Conservation (phyloP, 2,797 vertebrate genomes). For the Scleropages formosus region DNA sequence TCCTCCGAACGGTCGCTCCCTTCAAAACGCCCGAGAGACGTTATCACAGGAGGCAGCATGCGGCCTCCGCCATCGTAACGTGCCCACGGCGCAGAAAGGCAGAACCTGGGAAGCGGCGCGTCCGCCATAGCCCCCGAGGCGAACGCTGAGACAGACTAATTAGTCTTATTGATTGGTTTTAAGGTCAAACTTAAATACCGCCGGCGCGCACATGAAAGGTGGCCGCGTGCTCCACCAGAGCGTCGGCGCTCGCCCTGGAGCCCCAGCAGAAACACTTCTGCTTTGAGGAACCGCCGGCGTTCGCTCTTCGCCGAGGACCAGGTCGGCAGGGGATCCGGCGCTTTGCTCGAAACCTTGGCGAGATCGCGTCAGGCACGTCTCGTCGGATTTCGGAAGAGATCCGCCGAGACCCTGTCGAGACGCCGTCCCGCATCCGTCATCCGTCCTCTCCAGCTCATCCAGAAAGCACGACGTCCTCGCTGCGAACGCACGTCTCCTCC, state of each 20-base stretch:
- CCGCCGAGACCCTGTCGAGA: neutral
- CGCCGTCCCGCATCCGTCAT: too few species aligned
- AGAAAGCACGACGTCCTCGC: too few species aligned
- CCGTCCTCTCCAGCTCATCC: too few species aligned
- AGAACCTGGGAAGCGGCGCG: too few species aligned
- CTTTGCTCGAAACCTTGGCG: neutral
- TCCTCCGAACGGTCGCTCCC: too few species aligned
- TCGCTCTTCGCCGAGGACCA: neutral
- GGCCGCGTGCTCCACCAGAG: neutral
- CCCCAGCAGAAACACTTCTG: constrained; percentile 12
- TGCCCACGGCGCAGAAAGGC: too few species aligned
- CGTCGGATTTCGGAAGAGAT: neutral
- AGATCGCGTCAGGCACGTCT: neutral
- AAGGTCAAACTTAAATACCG: constrained; percentile 19
- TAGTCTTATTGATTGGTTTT: constrained; percentile 23
- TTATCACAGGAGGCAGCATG: too few species aligned
- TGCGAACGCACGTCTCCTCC: too few species aligned
- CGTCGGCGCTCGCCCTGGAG: neutral
- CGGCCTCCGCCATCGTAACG: too few species aligned
- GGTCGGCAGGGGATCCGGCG: neutral
- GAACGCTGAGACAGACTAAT: constrained; percentile 23
- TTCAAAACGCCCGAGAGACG: too few species aligned
- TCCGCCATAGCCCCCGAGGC: neutral
- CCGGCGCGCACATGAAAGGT: constrained; percentile 16
- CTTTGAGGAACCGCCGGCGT: too few species aligned